These are phyloP conservation scores for Aldrovandia affinis DNA, from an alignment of 2,797 vertebrate species.

Conservation along the genomic window DNA sequence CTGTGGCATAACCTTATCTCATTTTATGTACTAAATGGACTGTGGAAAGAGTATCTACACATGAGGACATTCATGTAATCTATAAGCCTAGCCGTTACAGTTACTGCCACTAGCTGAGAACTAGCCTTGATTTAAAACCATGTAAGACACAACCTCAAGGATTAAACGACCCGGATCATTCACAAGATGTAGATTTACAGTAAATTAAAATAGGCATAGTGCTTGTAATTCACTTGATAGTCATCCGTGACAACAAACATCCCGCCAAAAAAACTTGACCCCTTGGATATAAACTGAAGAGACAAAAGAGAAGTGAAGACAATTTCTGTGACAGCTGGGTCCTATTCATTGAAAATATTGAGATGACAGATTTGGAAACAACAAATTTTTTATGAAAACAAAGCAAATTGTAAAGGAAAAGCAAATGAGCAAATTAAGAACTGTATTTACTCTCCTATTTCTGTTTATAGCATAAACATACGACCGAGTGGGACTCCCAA, in stretches of 20 bases:
- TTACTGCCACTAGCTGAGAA: background rate
- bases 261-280: background rate
- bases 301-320: background rate
- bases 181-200: background rate
- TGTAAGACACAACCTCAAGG: background rate
- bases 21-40: background rate
- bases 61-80: background rate
- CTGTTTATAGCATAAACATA: too few species aligned
- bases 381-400: background rate
- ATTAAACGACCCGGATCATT: background rate
- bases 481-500: too few species aligned
- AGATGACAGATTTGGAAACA: background rate
- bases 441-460: too few species aligned
- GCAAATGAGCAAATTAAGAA: too few species aligned
- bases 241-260: background rate
- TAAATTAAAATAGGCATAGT: background rate
- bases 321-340: background rate
- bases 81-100: background rate
- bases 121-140: background rate
- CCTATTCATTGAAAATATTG: background rate
- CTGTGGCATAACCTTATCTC: background rate
- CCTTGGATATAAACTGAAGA: background rate
- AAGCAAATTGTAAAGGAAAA: too few species aligned
- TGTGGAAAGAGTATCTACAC: background rate
- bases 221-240: background rate